Percentiles rank a stretch among this genome's conserved stretches.
These are phyloP conservation scores for Peucedramus taeniatus DNA, from an alignment of 2,113 vertebrate genomes.

Conservation along the genomic window DNA sequence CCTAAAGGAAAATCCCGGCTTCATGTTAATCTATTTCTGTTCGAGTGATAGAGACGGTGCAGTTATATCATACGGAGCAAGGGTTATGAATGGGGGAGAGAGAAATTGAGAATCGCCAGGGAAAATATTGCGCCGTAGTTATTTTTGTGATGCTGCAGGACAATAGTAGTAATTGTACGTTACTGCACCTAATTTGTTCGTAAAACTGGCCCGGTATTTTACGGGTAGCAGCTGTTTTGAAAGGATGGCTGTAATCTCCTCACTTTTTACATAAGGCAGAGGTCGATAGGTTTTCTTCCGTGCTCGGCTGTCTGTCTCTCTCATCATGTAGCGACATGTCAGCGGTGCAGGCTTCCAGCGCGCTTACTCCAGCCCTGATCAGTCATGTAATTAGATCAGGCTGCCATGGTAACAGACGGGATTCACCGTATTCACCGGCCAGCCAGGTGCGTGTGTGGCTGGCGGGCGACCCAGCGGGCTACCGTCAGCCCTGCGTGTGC, in stretches of 20 bases:
- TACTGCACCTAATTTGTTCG: conserved; percentile 32
- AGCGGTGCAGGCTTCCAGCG: conserved; percentile 66
- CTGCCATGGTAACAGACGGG: conserved; percentile 83
- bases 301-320: conserved; percentile 29
- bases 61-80: not conserved
- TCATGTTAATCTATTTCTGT: not conserved
- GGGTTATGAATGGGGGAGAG: conserved; percentile 53
- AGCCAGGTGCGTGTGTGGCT: conserved; percentile 73
- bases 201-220: not conserved
- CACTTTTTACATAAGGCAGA: conserved; percentile 27
- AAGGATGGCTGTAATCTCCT: not conserved
- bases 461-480: conserved; percentile 38
- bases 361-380: conserved; percentile 74
- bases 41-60: not conserved
- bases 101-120: conserved; percentile 21
- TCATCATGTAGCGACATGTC: conserved; percentile 70
- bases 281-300: conserved; percentile 37
- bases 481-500: conserved; percentile 9
- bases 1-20: conserved; percentile 49
- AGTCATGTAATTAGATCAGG: conserved; percentile 82
- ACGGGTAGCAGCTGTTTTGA: not conserved
- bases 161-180: conserved; percentile 43
- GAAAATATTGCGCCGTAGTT: conserved; percentile 56
- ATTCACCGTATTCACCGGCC: conserved; percentile 64
- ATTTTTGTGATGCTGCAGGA: conserved; percentile 48